Evolutionary conservation across 2,113 vertebrate species (phyloP), one percentile per base, ranked within the genome.

Genomic region (Limnothrissa miodon): DNA sequence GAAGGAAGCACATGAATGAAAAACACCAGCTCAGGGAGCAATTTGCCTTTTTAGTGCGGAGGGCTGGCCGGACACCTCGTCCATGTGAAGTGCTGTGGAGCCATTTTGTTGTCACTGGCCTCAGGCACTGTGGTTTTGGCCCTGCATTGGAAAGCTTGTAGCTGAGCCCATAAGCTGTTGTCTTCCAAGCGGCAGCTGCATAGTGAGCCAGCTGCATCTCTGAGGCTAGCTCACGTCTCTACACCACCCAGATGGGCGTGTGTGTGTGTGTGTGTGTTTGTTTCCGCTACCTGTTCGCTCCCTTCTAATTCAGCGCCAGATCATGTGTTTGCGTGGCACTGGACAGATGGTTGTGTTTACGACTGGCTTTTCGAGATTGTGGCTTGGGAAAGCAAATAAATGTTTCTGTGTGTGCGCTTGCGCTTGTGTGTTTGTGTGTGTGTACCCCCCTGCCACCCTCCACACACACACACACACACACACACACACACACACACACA

Each of bases 291-390:
- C 86, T 87, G 86, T 74, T 74, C 81, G 29, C 87, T 74, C 83
- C 17, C 46, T 48, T 83, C 25, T 19, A 74, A 81, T 83, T 81
- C 79, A 45, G 81, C 8, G 5, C 19, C 83, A 85, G 83, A 74
- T 81, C 36, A 7, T 46, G 78, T 70, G 39, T 86, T 36, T 85
- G 84, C 80, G 53, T 46, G 78, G 44, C 78, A 29, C 46, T 39
- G 19, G 83, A 88, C 80, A 89, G 88, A 89, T 89, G 86, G 87
- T 81, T n/a, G 51, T 87, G 84, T 86, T 88, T 85, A 83, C 62
- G 82, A 29, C 39, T 8, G 66, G 82, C 80, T 46, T 81, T 78
- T 82, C 83, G 83, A 74, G 66, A 74, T 85, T 86, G 80, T 82
- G 87, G 79, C 82, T 10, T 44, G 81, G 62, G n/a, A n/a, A 83